Evolutionary conservation across 2,888 invertebrate genomes (phyloP).

Genomic region (Allolobophora icterica): DNA sequence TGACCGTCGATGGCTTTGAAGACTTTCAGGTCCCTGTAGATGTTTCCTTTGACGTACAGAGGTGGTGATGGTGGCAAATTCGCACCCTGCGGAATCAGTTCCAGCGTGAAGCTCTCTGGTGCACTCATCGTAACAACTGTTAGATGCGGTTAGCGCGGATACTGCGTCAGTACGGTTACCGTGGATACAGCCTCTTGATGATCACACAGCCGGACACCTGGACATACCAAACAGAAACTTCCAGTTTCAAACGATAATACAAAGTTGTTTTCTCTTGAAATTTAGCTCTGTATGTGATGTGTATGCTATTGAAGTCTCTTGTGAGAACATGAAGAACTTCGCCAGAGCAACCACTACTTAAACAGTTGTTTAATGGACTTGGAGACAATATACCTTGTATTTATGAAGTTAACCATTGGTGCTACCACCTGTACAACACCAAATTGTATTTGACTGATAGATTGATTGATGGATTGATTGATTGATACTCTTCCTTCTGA

Average conservation of each 20-base stretch:
- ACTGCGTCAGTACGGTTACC: not conserved
- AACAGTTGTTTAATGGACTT: too few relatives aligned
- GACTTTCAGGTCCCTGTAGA: slow-evolving; percentile 62
- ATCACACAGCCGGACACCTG: not conserved
- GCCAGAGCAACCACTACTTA: too few relatives aligned
- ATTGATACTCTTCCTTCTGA: too few relatives aligned
- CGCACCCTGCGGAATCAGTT: slow-evolving; percentile 54
- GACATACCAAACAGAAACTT: not conserved
- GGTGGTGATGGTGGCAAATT: slow-evolving; percentile 60
- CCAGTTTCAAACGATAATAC: not conserved
- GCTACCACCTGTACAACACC: too few relatives aligned
- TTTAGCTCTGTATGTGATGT: too few relatives aligned
- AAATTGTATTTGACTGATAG: too few relatives aligned
- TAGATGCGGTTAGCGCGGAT: not conserved
- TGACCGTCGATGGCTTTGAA: slow-evolving; percentile 62
- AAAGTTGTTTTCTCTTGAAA: not conserved
- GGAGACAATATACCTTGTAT: too few relatives aligned
- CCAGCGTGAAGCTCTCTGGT: slow-evolving; percentile 56
- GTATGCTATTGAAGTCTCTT: too few relatives aligned
- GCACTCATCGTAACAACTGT: slow-evolving; percentile 52
- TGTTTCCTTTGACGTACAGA: slow-evolving; percentile 62
- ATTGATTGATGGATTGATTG: too few relatives aligned
- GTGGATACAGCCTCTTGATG: not conserved
- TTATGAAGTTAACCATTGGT: too few relatives aligned
- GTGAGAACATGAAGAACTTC: too few relatives aligned